Evolutionary conservation across 2,888 invertebrate species (phyloP).

Genomic region (Platycheirus albimanus): DNA sequence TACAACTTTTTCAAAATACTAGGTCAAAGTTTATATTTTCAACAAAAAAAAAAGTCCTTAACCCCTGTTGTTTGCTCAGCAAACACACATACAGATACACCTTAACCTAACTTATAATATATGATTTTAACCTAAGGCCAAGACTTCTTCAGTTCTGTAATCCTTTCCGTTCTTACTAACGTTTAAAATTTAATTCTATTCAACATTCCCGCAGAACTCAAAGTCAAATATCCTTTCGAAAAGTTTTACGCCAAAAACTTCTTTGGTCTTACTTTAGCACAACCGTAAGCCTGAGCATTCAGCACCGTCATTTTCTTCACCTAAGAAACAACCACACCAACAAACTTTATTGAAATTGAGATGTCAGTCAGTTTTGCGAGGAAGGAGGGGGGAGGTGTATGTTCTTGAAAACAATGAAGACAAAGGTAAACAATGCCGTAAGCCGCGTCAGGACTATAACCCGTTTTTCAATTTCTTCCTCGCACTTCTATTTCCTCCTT

Average conservation of each 20-base stretch:
- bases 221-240: conserved; percentile 67
- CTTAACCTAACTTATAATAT: no score
- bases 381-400: neutral
- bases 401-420: conserved; percentile 42
- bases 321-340: conserved; percentile 38
- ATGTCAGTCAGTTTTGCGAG: conserved; percentile 60
- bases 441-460: conserved; percentile 44
- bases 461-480: conserved; percentile 46
- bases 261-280: conserved; percentile 37
- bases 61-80: no score
- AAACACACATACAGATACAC: no score
- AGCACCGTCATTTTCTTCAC: conserved; percentile 32
- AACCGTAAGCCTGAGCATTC: conserved; percentile 13
- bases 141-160: no score
- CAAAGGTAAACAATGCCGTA: conserved; percentile 51
- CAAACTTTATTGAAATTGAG: conserved; percentile 72
- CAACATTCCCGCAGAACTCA: conserved; percentile 62
- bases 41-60: no score
- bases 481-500: conserved; percentile 12
- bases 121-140: no score
- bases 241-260: conserved; percentile 54
- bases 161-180: conserved; percentile 52
- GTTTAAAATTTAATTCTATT: conserved; percentile 69
- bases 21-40: no score
- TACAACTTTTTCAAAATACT: no score